Conservation (phyloP, 1,140 invertebrate genomes). For the Steinernema feltiae region DNA sequence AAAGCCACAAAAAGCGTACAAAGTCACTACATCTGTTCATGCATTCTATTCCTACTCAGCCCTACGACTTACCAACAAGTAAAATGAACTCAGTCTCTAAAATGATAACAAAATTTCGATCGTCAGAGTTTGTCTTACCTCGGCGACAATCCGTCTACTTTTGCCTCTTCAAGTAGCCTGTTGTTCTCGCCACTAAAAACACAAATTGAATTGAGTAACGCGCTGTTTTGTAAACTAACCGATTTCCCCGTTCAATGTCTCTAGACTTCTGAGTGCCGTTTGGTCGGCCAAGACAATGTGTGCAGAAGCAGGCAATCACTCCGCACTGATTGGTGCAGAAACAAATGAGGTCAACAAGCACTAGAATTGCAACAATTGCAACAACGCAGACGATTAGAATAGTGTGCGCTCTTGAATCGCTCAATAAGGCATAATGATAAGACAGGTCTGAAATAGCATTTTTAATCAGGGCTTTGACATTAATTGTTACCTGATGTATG, state of each 20-base stretch:
- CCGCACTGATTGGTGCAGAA: background rate
- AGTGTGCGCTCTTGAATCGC: background rate
- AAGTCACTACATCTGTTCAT: too few species aligned
- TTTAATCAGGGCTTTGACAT: background rate
- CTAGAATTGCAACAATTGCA: background rate
- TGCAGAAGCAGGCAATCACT: background rate
- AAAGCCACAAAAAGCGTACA: background rate
- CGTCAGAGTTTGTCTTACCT: too few species aligned
- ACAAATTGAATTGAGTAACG: background rate
- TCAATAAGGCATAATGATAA: background rate
- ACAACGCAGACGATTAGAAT: background rate
- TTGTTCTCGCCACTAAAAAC: background rate
- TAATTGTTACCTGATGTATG: background rate
- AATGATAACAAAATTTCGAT: too few species aligned
- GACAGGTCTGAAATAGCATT: background rate
- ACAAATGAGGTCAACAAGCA: background rate
- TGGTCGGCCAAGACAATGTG: background rate
- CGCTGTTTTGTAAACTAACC: background rate
- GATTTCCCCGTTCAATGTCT: background rate
- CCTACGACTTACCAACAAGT: too few species aligned
- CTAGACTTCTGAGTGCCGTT: background rate
- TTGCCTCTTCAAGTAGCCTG: background rate
- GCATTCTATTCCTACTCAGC: too few species aligned
- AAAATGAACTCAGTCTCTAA: too few species aligned
- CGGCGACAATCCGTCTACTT: background rate